Percentiles rank a stretch among this genome's conserved stretches.
phyloP scores from a whole-genome alignment of 2,113 vertebrate species.

The Andinoacara biseriatus region DNA sequence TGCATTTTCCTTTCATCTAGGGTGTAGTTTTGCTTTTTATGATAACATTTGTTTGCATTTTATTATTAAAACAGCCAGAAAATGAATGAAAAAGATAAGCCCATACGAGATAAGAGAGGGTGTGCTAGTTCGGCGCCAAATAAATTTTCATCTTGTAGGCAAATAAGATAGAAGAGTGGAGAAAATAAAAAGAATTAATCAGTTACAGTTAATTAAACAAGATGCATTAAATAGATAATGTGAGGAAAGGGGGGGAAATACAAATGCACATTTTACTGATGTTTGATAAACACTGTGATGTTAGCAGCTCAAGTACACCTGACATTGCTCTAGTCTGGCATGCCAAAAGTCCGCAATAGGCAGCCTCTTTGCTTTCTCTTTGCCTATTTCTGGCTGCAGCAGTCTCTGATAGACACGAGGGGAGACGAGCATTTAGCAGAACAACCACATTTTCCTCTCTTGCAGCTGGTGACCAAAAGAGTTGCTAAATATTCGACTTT shows the following conservation, averaged over 20 bases:
- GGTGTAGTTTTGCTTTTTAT: not conserved
- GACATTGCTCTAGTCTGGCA: not conserved
- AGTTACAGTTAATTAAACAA: not conserved
- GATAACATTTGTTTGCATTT: not conserved
- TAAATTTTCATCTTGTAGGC: not conserved
- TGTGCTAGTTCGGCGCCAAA: not conserved
- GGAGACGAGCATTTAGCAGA: not conserved
- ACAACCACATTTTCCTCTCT: no score
- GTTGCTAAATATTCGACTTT: not conserved
- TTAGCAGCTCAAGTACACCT: not conserved
- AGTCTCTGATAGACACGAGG: not conserved
- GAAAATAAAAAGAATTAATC: not conserved
- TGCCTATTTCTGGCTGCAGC: not conserved
- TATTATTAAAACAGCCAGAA: not conserved
- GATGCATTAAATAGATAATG: no score
- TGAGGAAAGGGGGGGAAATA: not conserved
- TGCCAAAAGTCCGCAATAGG: not conserved
- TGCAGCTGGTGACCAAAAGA: no score
- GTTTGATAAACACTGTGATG: not conserved
- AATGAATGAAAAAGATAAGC: constrained; percentile 3
- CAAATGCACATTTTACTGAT: not conserved
- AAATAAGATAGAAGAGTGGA: not conserved
- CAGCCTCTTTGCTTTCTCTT: not conserved
- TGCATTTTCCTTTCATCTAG: not conserved
- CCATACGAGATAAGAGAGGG: not conserved